A percentile compares a stretch with the other conserved stretches of the same genome.
Conservation (phyloP, 2,888 invertebrate species). For the Autographa pulchrina region DNA sequence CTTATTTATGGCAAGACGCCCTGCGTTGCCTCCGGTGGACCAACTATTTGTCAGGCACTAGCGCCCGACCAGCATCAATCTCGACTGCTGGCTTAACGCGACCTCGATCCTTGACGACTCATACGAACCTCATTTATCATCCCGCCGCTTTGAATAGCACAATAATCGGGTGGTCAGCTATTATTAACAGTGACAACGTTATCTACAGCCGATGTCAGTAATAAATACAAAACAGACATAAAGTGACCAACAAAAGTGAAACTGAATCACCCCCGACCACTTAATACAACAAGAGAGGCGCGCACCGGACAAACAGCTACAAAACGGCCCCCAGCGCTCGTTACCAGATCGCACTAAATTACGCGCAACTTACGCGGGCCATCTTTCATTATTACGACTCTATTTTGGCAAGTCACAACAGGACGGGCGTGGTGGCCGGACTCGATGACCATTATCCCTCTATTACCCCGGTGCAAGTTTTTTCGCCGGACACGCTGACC, state of each 20-base stretch:
- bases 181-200: conserved; percentile 74
- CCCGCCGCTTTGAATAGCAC: conserved; percentile 59
- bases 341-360: conserved; percentile 84
- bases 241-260: conserved; percentile 85
- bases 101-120: conserved; percentile 70
- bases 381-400: conserved; percentile 87
- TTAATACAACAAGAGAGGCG: conserved; percentile 74
- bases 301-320: conserved; percentile 77
- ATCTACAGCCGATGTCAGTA: conserved; percentile 73
- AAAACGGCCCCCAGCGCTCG: conserved; percentile 73
- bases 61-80: conserved; percentile 83
- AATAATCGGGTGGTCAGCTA: conserved; percentile 68
- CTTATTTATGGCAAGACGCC: conserved; percentile 89
- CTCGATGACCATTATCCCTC: conserved; percentile 80
- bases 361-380: conserved; percentile 84
- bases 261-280: conserved; percentile 79
- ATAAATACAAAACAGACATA: conserved; percentile 78
- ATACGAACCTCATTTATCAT: conserved; percentile 66
- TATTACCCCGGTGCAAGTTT: conserved; percentile 77
- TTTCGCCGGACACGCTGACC: conserved; percentile 83
- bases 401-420: conserved; percentile 88
- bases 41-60: conserved; percentile 85
- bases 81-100: conserved; percentile 76
- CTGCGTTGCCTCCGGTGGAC: conserved; percentile 83
- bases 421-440: conserved; percentile 82